Percentiles rank a stretch among this genome's conserved stretches.
Evolutionary conservation across 2,113 vertebrate genomes (phyloP).

Genomic region (Spea bombifrons): DNA sequence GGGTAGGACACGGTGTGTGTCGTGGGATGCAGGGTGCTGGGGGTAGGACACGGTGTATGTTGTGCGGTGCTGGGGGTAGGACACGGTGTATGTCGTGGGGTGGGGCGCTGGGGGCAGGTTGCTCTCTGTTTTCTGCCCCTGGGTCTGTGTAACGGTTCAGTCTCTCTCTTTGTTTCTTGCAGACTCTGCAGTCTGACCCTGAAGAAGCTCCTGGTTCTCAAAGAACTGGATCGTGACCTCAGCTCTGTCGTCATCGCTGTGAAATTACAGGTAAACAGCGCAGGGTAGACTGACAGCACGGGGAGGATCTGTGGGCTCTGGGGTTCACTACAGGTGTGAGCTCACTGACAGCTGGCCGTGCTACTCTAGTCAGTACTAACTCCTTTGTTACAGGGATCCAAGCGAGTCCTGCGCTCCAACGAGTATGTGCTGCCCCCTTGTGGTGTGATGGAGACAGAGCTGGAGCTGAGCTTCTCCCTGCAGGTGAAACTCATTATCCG

Average conservation of each 20-base stretch:
- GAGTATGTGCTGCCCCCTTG: slow-evolving; percentile 72
- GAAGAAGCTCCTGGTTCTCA: slow-evolving; percentile 27
- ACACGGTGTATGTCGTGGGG: too few relatives aligned
- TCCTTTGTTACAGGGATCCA: slow-evolving; percentile 66
- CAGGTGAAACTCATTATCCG: slow-evolving; percentile 58
- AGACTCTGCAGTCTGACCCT: slow-evolving; percentile 38
- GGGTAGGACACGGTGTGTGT: too few relatives aligned
- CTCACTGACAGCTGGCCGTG: neutral
- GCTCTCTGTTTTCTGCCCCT: too few relatives aligned
- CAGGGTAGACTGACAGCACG: neutral
- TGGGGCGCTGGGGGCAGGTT: too few relatives aligned
- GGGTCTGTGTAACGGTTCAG: too few relatives aligned
- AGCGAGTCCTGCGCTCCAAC: slow-evolving; percentile 73
- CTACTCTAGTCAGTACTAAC: neutral
- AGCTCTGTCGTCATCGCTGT: slow-evolving; percentile 25
- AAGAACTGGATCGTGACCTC: slow-evolving; percentile 31
- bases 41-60: too few relatives aligned
- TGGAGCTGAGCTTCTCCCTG: slow-evolving; percentile 77
- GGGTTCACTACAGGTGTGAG: too few relatives aligned
- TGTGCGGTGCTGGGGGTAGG: too few relatives aligned
- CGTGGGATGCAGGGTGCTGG: too few relatives aligned
- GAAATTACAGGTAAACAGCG: slow-evolving; percentile 7
- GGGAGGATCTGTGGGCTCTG: neutral
- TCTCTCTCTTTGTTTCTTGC: neutral
- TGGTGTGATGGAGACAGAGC: slow-evolving; percentile 75